Evolutionary conservation across 2,797 vertebrate genomes (phyloP).

Genomic region (Pseudomugil gertrudae): DNA sequence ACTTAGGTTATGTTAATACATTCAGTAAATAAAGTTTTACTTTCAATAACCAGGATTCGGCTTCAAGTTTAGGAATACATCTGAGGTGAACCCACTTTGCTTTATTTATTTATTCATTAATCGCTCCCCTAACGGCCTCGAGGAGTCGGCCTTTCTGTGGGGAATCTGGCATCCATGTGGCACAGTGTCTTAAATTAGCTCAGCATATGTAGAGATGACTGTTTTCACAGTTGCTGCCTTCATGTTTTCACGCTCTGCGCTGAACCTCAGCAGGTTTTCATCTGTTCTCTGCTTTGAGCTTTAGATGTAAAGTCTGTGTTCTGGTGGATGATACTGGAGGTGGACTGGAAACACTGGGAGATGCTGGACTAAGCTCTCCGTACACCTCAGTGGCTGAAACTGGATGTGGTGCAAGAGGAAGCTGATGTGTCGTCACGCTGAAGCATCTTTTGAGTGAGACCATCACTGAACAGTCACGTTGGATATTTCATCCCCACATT

Average conservation of each 20-base stretch:
- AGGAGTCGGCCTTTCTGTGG: slow-evolving; percentile 14
- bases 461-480: too few relatives aligned
- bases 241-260: slow-evolving; percentile 56
- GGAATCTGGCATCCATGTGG: slow-evolving; percentile 24
- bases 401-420: too few relatives aligned
- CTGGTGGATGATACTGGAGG: neutral
- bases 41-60: slow-evolving; percentile 39
- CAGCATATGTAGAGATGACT: slow-evolving; percentile 65
- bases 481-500: too few relatives aligned
- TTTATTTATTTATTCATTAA: neutral
- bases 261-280: slow-evolving; percentile 53
- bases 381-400: too few relatives aligned
- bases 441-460: too few relatives aligned
- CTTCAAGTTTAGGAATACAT: neutral
- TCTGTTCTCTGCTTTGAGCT: slow-evolving; percentile 22
- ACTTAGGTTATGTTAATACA: slow-evolving; percentile 26
- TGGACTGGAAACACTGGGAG: slow-evolving; percentile 3
- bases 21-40: slow-evolving; percentile 28
- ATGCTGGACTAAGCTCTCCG: too few relatives aligned
- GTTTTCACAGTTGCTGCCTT: slow-evolving; percentile 66
- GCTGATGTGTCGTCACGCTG: too few relatives aligned
- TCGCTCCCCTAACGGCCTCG: neutral
- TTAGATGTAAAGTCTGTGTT: neutral
- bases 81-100: neutral
- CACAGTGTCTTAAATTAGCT: slow-evolving; percentile 50